Evolutionary conservation across 2,113 vertebrate genomes (phyloP).

Genomic region (Microtus richardsoni): DNA sequence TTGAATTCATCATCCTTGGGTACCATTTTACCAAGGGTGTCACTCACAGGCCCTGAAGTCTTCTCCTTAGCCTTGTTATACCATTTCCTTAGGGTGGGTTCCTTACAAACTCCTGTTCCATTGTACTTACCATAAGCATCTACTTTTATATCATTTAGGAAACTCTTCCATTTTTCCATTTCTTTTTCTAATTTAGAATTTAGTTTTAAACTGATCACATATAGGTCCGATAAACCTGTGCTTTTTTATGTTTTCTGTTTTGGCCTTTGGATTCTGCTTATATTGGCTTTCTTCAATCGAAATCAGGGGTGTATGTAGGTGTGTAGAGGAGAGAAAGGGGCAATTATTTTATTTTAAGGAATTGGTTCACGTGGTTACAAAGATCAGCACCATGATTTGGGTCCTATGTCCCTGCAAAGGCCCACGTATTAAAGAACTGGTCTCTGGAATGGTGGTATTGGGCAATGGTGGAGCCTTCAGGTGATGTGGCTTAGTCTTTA

Average conservation of each 20-base stretch:
- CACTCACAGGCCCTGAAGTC: background rate
- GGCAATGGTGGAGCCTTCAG: background rate
- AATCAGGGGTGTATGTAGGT: background rate
- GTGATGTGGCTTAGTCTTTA: background rate
- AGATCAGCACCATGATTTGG: background rate
- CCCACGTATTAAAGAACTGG: background rate
- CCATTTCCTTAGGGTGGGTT: background rate
- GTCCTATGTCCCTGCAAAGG: background rate
- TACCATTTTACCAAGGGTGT: too few relatives aligned
- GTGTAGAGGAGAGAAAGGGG: accelerated
- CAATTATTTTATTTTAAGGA: background rate
- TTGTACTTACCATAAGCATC: background rate
- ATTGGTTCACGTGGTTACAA: background rate
- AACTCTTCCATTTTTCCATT: background rate
- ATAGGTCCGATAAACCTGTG: background rate
- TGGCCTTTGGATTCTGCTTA: background rate
- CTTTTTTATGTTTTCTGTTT: background rate
- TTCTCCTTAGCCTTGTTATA: background rate
- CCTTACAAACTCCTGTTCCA: background rate
- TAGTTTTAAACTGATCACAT: background rate
- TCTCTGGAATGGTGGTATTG: background rate
- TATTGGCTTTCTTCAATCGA: background rate
- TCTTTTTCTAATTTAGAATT: background rate
- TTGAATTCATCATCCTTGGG: background rate
- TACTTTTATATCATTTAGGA: background rate